Conservation (phyloP, 2,888 invertebrate genomes). For the Drosophila bunnanda region DNA sequence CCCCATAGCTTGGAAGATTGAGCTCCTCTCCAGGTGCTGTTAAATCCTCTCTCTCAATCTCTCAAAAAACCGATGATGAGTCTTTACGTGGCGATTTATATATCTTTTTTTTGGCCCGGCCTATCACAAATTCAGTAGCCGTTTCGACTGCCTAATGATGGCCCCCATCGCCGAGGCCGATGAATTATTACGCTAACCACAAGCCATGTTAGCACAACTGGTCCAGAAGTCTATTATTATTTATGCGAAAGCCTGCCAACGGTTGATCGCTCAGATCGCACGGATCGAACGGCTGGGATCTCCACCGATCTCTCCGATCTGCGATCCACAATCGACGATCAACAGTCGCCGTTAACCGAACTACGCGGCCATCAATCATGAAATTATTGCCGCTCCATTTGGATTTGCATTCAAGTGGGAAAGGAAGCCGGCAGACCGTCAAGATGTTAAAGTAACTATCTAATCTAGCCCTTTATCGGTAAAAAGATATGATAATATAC, state of each 20-base stretch:
- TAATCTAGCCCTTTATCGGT: not conserved
- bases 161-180: conserved; percentile 59
- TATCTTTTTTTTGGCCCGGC: conserved; percentile 46
- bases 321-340: conserved; percentile 29
- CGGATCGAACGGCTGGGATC: conserved; percentile 47
- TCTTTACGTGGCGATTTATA: conserved; percentile 15
- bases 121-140: conserved; percentile 76
- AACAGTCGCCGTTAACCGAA: conserved; percentile 72
- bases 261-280: conserved; percentile 56
- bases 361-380: conserved; percentile 76
- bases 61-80: conserved; percentile 42
- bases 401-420: conserved; percentile 60
- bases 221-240: conserved; percentile 79
- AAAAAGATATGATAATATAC: no score
- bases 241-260: conserved; percentile 68
- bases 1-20: conserved; percentile 56
- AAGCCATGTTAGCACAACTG: conserved; percentile 79
- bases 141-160: conserved; percentile 78
- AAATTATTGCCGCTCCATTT: conserved; percentile 75
- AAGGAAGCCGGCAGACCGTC: not conserved
- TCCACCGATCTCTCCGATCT: conserved; percentile 13
- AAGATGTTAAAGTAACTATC: not conserved
- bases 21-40: conserved; percentile 29
- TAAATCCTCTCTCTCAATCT: conserved; percentile 29
- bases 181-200: conserved; percentile 78